Evolutionary conservation across 2,888 invertebrate species (phyloP), one percentile per base, ranked within the genome.

Genomic region (Callimorpha dominula): DNA sequence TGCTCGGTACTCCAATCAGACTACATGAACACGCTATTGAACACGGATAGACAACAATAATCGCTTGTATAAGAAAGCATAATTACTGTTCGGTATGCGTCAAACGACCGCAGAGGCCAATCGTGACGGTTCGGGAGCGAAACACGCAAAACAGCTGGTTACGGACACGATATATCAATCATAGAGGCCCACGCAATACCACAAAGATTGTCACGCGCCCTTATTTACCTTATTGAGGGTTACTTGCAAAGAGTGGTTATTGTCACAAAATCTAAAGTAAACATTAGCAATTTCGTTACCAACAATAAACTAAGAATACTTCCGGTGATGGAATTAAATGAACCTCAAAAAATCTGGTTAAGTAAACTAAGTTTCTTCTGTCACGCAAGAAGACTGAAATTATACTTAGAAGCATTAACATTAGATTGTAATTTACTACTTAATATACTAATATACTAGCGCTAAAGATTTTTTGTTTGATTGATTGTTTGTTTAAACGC

Each of bases 81-180:
- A 80, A 84, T 82, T 80, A 76, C 52, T 62, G 76, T 76, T 75
- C 68, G 81, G 81, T 78, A 84, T 81, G 86, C 76, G 80, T 75
- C 76, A 75, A 79, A 80, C 77, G 81, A 84, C 86, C 86, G 73
- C 82, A 84, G 85, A 89, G 88, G 88, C 86, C 84, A 80, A 65
- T 84, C 85, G 83, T 86, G 88, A 85, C 84, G 73, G 77, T 80
- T 81, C 77, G 70, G 73, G 72, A 68, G 71, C 70, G 68, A 71
- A 62, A 50, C 65, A 71, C 65, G 73, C 63, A 50, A 65, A 80
- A 77, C 77, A 63, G 66, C 66, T 71, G 77, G 73, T 75, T 76
- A 68, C 73, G 65, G 42, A 70, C 75, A 76, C 71, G 68, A 81
- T 70, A 78, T 78, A 83, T 86, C 87, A 81, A 85, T 82, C 79